A percentile compares a stretch with the other conserved stretches of the same genome.
Evolutionary conservation across 2,797 vertebrate genomes (phyloP).

Genomic region (Poecilia picta): DNA sequence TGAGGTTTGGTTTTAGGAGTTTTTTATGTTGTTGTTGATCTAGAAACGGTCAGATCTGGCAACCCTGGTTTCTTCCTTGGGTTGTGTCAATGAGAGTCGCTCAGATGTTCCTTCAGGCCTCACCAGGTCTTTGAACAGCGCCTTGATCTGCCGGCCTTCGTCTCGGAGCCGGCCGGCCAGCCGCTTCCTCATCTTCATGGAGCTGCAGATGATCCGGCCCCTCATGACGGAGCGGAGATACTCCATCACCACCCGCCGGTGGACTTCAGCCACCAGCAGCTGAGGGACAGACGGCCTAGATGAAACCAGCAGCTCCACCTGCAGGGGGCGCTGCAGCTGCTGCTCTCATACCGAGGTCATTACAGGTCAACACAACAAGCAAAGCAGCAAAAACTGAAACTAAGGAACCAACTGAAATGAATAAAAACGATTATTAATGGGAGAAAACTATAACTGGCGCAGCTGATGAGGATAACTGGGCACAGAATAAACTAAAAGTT

Average conservation of each 20-base stretch:
- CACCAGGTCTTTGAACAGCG: constrained; percentile 90
- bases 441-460: too few species aligned
- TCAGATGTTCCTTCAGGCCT: constrained; percentile 44
- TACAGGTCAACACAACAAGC: too few species aligned
- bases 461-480: too few species aligned
- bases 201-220: constrained; percentile 87
- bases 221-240: constrained; percentile 90
- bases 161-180: constrained; percentile 85
- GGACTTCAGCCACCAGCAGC: constrained; percentile 86
- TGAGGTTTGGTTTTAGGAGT: too few species aligned
- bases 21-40: too few species aligned
- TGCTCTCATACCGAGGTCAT: constrained; percentile 37
- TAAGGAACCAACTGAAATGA: too few species aligned
- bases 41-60: too few species aligned
- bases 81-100: too few species aligned
- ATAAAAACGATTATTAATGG: too few species aligned
- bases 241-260: constrained; percentile 86
- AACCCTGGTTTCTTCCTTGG: too few species aligned
- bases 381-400: too few species aligned
- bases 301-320: neutral
- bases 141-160: constrained; percentile 85
- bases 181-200: constrained; percentile 86
- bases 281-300: constrained; percentile 39
- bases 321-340: neutral
- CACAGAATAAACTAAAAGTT: too few species aligned